These are phyloP conservation scores for Protobothrops mucrosquamatus DNA, from an alignment of 2,113 vertebrate species.

Conservation along the genomic window DNA sequence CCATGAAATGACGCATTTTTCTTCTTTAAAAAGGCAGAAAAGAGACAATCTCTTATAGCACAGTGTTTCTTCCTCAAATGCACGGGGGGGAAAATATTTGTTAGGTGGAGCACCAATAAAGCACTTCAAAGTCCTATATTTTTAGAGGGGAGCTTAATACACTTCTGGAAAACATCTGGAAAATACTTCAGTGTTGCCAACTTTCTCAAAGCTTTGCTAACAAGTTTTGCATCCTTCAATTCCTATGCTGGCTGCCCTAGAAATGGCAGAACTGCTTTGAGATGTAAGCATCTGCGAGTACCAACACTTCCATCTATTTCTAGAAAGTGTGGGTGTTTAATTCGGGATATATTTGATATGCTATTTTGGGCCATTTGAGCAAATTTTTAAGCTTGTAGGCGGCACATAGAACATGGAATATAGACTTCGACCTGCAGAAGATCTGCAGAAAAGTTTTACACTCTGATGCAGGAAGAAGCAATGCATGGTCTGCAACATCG, in stretches of 20 bases:
- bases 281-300: background rate
- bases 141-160: background rate
- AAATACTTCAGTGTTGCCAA: background rate
- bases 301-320: constrained; percentile 14
- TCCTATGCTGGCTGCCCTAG: background rate
- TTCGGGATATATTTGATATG: constrained; percentile 16
- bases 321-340: constrained; percentile 7
- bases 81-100: background rate
- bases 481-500: background rate
- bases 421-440: background rate
- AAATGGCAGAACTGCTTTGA: constrained; percentile 15
- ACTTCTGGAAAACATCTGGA: background rate
- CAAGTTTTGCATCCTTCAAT: background rate
- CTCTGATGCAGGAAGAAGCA: background rate
- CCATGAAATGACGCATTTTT: background rate
- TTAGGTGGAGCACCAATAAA: background rate
- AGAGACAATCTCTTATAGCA: background rate
- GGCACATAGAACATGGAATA: background rate
- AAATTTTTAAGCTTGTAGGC: background rate
- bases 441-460: background rate
- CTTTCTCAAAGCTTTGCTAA: constrained; percentile 5
- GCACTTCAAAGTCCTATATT: background rate
- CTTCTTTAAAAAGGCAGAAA: background rate
- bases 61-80: background rate
- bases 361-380: background rate